A percentile compares a stretch with the other conserved stretches of the same genome.
phyloP scores from a whole-genome alignment of 2,888 invertebrate species.

The Synergus itoensis region DNA sequence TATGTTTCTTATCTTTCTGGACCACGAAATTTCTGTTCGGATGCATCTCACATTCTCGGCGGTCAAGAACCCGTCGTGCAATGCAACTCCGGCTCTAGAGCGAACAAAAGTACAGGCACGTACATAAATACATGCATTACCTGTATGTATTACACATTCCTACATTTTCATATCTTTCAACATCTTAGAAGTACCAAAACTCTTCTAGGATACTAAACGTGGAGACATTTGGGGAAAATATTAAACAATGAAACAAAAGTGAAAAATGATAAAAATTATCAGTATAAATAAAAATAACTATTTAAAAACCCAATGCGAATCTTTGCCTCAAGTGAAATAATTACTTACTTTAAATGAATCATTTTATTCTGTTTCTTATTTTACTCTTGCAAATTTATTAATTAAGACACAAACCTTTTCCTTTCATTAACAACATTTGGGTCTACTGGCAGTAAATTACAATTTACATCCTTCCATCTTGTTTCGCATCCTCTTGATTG shows the following conservation, averaged over 20 bases:
- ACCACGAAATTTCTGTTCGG: slow-evolving; percentile 32
- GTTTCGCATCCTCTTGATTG: neutral
- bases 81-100: slow-evolving; percentile 18
- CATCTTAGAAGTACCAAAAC: neutral
- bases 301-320: too few relatives aligned
- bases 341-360: too few relatives aligned
- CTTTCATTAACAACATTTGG: neutral
- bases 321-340: too few relatives aligned
- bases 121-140: slow-evolving; percentile 22
- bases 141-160: neutral
- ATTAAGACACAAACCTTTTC: neutral
- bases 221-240: neutral
- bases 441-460: neutral
- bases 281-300: neutral
- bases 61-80: slow-evolving; percentile 29
- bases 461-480: neutral
- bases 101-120: slow-evolving; percentile 22
- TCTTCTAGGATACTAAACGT: neutral
- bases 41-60: slow-evolving; percentile 28
- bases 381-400: neutral
- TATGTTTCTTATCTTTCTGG: slow-evolving; percentile 36
- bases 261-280: neutral
- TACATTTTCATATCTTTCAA: neutral
- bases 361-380: neutral
- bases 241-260: neutral